Evolutionary conservation across 2,888 invertebrate species (phyloP).

Genomic region (Steromphala cineraria): DNA sequence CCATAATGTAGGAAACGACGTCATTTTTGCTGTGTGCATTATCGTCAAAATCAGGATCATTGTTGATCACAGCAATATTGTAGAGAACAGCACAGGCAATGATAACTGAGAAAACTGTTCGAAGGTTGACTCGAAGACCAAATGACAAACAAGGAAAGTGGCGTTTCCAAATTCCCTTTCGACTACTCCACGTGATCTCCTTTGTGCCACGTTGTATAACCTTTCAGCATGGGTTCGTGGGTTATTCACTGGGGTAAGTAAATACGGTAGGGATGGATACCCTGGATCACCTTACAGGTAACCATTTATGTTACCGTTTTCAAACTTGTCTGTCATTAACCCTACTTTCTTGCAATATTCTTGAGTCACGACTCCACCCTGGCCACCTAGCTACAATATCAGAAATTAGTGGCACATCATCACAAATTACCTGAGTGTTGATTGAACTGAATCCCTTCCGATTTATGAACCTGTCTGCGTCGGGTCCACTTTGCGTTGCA

Average conservation of each 20-base stretch:
- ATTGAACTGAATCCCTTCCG: not conserved
- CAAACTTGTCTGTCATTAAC: not conserved
- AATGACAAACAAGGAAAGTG: not conserved
- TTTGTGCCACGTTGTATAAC: not conserved
- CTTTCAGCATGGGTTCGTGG: not conserved
- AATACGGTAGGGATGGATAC: not conserved
- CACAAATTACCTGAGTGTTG: not conserved
- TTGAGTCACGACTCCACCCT: not conserved
- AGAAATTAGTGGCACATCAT: not conserved
- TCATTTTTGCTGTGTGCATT: not conserved
- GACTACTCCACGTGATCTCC: not conserved
- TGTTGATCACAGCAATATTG: not conserved
- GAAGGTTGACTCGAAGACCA: not conserved
- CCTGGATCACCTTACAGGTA: too few species aligned
- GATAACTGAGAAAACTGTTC: not conserved
- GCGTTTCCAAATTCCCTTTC: not conserved
- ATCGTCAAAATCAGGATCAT: not conserved
- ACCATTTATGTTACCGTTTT: not conserved
- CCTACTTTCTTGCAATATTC: not conserved
- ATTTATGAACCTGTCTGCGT: not conserved
- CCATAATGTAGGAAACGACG: too few species aligned
- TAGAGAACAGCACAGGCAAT: too few species aligned
- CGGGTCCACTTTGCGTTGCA: not conserved
- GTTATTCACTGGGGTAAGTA: not conserved
- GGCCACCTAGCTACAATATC: not conserved